Conservation (phyloP, 2,888 invertebrate species). For the Aethes cnicana region DNA sequence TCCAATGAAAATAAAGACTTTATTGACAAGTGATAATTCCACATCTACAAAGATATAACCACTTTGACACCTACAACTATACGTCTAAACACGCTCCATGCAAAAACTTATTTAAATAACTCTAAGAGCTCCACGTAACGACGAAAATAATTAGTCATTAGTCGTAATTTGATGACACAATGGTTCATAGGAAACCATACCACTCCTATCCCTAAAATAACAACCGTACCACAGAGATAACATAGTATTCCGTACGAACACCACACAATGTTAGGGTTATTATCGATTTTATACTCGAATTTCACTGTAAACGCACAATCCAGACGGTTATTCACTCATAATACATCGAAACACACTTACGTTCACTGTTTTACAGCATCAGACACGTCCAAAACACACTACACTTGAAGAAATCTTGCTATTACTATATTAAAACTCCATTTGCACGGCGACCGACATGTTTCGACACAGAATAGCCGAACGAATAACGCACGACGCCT, state of each 20-base stretch:
- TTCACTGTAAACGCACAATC: conserved; percentile 10
- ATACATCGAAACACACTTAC: conserved; percentile 49
- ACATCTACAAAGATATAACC: conserved; percentile 10
- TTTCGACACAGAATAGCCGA: conserved; percentile 74
- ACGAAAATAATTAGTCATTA: conserved; percentile 19
- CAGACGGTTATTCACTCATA: conserved; percentile 6
- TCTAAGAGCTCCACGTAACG: conserved; percentile 9
- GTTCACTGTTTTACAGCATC: conserved; percentile 49
- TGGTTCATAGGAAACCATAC: conserved; percentile 3
- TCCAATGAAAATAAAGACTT: conserved; percentile 41
- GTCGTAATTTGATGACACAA: conserved; percentile 1
- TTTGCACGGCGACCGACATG: conserved; percentile 68
- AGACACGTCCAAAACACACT: conserved; percentile 59
- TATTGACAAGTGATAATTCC: conserved; percentile 33
- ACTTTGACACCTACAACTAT: conserved; percentile 9
- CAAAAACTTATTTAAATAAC: background rate
- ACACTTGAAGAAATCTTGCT: conserved; percentile 65
- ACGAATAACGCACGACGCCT: conserved; percentile 71
- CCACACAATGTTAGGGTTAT: conserved; percentile 21
- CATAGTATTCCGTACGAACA: conserved; percentile 11
- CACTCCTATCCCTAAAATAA: conserved; percentile 22
- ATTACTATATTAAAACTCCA: conserved; percentile 69
- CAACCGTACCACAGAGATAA: conserved; percentile 6
- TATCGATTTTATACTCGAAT: conserved; percentile 29
- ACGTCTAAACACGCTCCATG: background rate